Percentiles rank a stretch among this genome's conserved stretches.
Conservation (phyloP, 2,797 vertebrate genomes). For the Sebastes cheni region DNA sequence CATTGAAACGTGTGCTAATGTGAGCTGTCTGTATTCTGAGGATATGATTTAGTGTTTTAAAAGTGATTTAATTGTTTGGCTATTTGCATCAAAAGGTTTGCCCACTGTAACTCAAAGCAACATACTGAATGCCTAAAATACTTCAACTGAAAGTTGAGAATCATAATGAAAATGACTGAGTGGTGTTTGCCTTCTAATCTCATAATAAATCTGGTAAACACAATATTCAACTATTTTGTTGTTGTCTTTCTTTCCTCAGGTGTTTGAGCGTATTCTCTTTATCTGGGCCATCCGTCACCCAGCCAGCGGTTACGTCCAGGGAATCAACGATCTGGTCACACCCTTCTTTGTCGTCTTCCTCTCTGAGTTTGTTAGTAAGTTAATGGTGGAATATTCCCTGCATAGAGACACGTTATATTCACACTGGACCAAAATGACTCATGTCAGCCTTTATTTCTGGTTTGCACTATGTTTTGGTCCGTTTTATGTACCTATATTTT, state of each 20-base stretch:
- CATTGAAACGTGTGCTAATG: background rate
- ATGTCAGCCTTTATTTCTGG: background rate
- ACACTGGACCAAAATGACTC: background rate
- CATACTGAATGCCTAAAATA: background rate
- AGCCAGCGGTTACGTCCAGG: constrained; percentile 98
- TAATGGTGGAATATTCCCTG: background rate
- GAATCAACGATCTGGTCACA: constrained; percentile 98
- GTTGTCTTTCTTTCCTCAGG: constrained; percentile 77
- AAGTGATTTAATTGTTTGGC: background rate
- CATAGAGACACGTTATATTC: background rate
- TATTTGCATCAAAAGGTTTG: background rate
- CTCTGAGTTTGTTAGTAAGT: constrained; percentile 98
- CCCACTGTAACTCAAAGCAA: background rate
- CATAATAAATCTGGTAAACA: too few relatives aligned
- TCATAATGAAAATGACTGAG: background rate
- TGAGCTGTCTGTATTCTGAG: background rate
- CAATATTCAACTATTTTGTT: background rate
- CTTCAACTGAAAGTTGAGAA: background rate
- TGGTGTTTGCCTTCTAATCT: background rate
- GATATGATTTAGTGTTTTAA: background rate
- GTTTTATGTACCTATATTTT: background rate
- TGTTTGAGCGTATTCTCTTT: constrained; percentile 98
- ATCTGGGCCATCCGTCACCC: constrained; percentile 99
- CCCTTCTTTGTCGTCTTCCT: constrained; percentile 99
- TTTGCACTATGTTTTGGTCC: background rate